Evolutionary conservation across 2,888 invertebrate genomes (phyloP).

Genomic region (Synanthedon tipuliformis): DNA sequence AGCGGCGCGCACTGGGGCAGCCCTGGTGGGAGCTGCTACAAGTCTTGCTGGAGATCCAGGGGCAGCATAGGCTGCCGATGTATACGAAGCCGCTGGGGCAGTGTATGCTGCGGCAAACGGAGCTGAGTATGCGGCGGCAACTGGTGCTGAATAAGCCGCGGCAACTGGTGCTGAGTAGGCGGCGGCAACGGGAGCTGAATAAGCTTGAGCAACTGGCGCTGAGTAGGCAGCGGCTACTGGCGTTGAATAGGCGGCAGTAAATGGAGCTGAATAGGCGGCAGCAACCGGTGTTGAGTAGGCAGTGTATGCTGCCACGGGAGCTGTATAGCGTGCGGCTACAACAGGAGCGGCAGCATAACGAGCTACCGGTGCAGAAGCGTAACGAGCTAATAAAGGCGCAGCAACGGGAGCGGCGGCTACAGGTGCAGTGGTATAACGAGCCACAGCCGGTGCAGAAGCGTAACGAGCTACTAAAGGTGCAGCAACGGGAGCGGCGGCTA

Average conservation of each 20-base stretch:
- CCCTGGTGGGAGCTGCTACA: slow-evolving; percentile 35
- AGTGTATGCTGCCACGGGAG: slow-evolving; percentile 24
- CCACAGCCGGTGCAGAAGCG: slow-evolving; percentile 13
- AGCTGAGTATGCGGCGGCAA: slow-evolving; percentile 18
- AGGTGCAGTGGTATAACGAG: slow-evolving; percentile 9
- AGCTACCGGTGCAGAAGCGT: slow-evolving; percentile 7
- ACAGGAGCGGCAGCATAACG: slow-evolving; percentile 16
- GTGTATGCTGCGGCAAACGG: slow-evolving; percentile 6
- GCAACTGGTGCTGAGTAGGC: slow-evolving; percentile 11
- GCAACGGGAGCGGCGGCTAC: slow-evolving; percentile 4
- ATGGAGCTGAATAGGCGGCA: slow-evolving; percentile 17
- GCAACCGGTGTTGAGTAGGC: slow-evolving; percentile 14
- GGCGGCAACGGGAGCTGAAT: slow-evolving; percentile 8
- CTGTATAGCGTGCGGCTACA: slow-evolving; percentile 16
- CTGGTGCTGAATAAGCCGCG: slow-evolving; percentile 23
- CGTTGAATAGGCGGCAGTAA: slow-evolving; percentile 15
- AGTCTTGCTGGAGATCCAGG: slow-evolving; percentile 16
- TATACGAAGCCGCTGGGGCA: slow-evolving; percentile 49
- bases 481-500: slow-evolving; percentile 18
- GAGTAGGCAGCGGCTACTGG: slow-evolving; percentile 9
- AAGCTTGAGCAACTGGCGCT: slow-evolving; percentile 31
- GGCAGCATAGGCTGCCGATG: no score
- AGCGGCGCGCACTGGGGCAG: slow-evolving; percentile 74
- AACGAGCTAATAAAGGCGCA: slow-evolving; percentile 3
- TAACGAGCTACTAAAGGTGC: slow-evolving; percentile 11